Evolutionary conservation across 2,113 vertebrate species (phyloP), one percentile per base, ranked within the genome.

Genomic region (Prionailurus bengalensis): DNA sequence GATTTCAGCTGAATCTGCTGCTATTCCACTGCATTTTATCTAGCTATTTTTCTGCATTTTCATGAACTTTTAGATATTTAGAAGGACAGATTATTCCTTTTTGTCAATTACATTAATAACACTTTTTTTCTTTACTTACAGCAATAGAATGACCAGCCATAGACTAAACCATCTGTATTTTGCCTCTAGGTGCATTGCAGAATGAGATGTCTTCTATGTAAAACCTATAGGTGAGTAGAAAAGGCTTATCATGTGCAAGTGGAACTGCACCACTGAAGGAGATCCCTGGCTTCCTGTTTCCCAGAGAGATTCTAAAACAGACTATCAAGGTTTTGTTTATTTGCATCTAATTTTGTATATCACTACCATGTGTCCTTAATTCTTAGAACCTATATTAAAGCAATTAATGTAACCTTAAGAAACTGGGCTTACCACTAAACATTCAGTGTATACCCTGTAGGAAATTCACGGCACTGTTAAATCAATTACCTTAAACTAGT

Each of bases 401-500:
- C 33, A 96, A 95, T 89, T 86, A 79, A 14, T 36, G 23, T 53
- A 63, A 68, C 6, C 17, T 12, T 87, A 45, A 96, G n/a, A 95
- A 82, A 80, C n/a, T 91, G 65, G 17, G 5, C 7, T 95, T 96
- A 83, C 93, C 82, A 66, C 4, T 17, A 39, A 96, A 53, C 15
- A 74, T 92, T 91, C 48, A 84, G 4, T 86, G 23, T 48, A 29
- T 70, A 70, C 4, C 25, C 9, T 81, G 21, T 68, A 96, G 86
- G 45, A 93, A 82, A 94, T 58, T 51, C 25, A 79, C 7, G 84
- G 8, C 14, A 90, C 31, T 96, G 16, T 51, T 86, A 82, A 91
- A 66, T 79, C 51, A 85, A 94, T 97, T 87, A 93, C 21, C 19
- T 79, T 95, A 91, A 89, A 42, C 45, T 85, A 93, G 42, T 82